These are phyloP conservation scores for Bos indicus DNA, from an alignment of 2,113 vertebrate species.

Conservation along the genomic window DNA sequence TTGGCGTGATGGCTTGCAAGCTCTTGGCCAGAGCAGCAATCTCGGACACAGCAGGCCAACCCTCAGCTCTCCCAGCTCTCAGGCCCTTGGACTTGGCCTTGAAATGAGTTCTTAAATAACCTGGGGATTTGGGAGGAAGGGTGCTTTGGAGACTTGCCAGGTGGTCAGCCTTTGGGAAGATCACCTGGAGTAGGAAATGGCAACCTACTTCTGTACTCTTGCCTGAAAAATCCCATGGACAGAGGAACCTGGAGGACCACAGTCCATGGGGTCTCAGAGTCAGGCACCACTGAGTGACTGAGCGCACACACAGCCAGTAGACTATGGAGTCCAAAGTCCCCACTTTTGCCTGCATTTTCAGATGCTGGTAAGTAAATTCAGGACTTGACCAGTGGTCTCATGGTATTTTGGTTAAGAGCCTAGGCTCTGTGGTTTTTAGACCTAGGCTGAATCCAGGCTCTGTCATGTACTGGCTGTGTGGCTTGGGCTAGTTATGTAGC, in stretches of 20 bases:
- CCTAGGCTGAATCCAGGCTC: not conserved
- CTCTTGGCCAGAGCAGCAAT: conserved; percentile 68
- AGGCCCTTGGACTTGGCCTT: not conserved
- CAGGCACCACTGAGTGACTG: not conserved
- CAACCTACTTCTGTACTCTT: not conserved
- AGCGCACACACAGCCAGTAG: not conserved
- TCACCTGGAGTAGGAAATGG: not conserved
- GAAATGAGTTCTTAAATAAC: conserved; percentile 55
- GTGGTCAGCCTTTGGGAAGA: not conserved
- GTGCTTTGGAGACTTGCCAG: not conserved
- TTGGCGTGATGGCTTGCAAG: conserved; percentile 59
- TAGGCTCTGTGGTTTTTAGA: not conserved
- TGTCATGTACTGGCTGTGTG: not conserved
- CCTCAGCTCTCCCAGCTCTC: conserved; percentile 50
- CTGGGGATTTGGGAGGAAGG: conserved; percentile 47
- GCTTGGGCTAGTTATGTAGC: not conserved
- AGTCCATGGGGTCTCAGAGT: not conserved
- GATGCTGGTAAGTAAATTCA: not conserved
- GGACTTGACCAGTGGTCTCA: not conserved
- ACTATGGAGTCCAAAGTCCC: not conserved
- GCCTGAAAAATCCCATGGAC: not conserved
- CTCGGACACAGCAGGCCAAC: conserved; percentile 61
- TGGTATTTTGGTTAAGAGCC: not conserved
- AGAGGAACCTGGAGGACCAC: not conserved
- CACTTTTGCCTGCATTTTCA: not conserved